Conservation (phyloP, 2,888 invertebrate genomes). For the Oxytorus armatus region DNA sequence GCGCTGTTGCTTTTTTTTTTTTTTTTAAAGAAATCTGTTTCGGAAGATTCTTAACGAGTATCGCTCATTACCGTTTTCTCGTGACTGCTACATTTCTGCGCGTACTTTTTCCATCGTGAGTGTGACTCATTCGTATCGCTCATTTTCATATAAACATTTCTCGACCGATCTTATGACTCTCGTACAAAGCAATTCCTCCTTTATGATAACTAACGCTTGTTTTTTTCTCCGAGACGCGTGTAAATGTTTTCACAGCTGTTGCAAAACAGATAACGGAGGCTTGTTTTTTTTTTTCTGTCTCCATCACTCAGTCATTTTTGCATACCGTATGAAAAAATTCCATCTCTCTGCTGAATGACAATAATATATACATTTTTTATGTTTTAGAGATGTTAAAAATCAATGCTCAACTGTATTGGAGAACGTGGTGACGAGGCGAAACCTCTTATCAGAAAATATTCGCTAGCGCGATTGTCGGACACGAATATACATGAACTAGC, state of each 20-base stretch:
- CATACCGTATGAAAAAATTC: constrained; percentile 7
- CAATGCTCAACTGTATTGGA: constrained; percentile 10
- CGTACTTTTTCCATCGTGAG: too few relatives aligned
- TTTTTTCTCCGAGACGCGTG: constrained; percentile 19
- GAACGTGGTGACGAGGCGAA: background rate
- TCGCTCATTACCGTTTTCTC: too few relatives aligned
- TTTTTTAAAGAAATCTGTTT: too few relatives aligned
- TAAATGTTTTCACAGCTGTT: constrained; percentile 51
- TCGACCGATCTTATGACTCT: too few relatives aligned
- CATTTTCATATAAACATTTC: background rate
- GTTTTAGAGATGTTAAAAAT: constrained; percentile 14
- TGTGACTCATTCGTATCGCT: background rate
- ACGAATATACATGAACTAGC: too few relatives aligned
- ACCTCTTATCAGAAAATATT: constrained; percentile 21
- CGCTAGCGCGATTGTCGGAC: background rate
- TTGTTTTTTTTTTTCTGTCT: constrained; percentile 16
- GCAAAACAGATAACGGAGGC: constrained; percentile 34
- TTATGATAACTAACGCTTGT: too few relatives aligned
- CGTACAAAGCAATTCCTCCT: background rate
- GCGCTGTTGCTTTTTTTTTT: background rate
- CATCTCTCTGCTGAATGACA: background rate
- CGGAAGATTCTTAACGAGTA: too few relatives aligned
- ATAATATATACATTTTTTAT: too few relatives aligned
- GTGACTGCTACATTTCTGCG: too few relatives aligned
- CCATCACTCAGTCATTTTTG: background rate